Evolutionary conservation across 2,888 invertebrate genomes (phyloP), one percentile per base, ranked within the genome.

Genomic region (Ryuthela nishihirai): DNA sequence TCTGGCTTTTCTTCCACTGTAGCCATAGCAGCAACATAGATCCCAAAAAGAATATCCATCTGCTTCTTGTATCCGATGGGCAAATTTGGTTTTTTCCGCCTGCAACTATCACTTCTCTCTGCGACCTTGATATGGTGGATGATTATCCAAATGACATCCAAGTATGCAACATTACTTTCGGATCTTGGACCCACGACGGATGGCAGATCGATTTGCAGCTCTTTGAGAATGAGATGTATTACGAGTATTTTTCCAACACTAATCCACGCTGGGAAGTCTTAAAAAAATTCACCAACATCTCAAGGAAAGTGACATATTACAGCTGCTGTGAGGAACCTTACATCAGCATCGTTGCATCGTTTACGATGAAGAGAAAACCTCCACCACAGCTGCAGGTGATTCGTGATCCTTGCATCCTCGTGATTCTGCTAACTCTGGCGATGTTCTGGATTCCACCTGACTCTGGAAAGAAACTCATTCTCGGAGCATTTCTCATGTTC

Each of bases 371-470:
- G 17, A 18, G 59, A 7, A 47, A 48, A 4, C 42, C 59, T 12
- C 52, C 41, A 4, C 53, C 59, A 1, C 47, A 53, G 7, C 40
- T 59, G 12, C 41, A 53, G 21, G 47, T 50, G 32, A 53, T 50
- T 17, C 25, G 59, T 1, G 43, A 17, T 4, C 42, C 59, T 3
- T 59, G 59, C 39, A 39, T 52, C 10, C 48, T 59, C 3, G 34
- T 44, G 36, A 53, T 53, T 47, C 4, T 34, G 4, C 42, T 59
- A 6, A 43, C 48, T 10, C 48, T 59, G n/a, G 18, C 53, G 9
- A 47, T 59, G n/a, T 59, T 53, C 48, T 59, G 59, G 53, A n/a
- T 59, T 17, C 59, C 59, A 2, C 42, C 53, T 0, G 42, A 59
- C 20, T 59, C 59, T 1, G 43, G 40, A 18, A 47, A 48, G 26